Evolutionary conservation across 1,140 invertebrate genomes (phyloP).

Genomic region (Philopotamus ludificatus): DNA sequence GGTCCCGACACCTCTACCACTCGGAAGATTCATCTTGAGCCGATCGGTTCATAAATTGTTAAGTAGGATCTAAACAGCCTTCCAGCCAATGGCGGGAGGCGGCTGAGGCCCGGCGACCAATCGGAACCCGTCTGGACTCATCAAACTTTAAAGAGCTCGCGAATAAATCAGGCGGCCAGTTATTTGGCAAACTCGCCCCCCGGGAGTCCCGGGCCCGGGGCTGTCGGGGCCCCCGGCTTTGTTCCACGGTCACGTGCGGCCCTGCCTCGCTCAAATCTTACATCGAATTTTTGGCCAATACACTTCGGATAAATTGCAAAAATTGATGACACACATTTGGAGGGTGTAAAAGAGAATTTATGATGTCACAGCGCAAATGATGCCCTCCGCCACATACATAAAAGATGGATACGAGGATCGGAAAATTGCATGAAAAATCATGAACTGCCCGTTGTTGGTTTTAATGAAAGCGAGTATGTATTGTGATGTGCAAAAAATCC

Average conservation of each 20-base stretch:
- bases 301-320: no score
- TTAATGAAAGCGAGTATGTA: no score
- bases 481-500: no score
- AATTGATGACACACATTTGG: no score
- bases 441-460: no score
- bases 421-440: no score
- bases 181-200: slow-evolving; percentile 6
- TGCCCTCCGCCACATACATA: no score
- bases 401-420: no score
- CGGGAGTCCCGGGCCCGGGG: not conserved
- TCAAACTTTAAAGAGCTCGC: slow-evolving; percentile 20
- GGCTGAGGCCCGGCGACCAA: slow-evolving; percentile 6
- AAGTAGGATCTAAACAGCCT: slow-evolving; percentile 26
- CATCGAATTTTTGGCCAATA: no score
- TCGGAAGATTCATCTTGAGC: slow-evolving; percentile 21
- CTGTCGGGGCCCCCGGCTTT: not conserved
- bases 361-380: no score
- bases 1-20: not conserved
- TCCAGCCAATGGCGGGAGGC: slow-evolving; percentile 16
- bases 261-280: no score
- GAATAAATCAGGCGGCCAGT: slow-evolving; percentile 24
- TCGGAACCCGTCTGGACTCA: slow-evolving; percentile 11
- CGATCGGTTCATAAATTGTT: slow-evolving; percentile 31
- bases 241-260: slow-evolving; percentile 4
- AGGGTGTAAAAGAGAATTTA: no score